These are phyloP conservation scores for Microtus oregoni DNA, from an alignment of 2,113 vertebrate species.

Conservation along the genomic window DNA sequence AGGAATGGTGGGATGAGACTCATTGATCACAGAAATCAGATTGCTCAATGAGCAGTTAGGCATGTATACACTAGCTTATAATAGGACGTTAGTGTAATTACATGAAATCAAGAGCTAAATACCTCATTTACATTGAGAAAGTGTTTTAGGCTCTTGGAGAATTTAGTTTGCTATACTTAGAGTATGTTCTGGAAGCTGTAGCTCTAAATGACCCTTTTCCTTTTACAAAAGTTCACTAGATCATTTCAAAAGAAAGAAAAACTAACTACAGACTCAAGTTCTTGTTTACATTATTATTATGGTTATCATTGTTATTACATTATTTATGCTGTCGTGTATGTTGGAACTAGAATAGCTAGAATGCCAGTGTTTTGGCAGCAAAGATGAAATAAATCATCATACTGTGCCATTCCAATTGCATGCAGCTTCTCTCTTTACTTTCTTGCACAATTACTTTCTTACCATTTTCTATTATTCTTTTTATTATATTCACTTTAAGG, in stretches of 20 bases:
- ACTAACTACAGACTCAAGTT: background rate
- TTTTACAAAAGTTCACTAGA: background rate
- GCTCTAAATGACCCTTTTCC: background rate
- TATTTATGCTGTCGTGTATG: constrained; percentile 40
- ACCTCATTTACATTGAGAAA: background rate
- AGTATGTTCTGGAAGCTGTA: background rate
- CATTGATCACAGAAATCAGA: background rate
- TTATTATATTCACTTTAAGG: constrained; percentile 35
- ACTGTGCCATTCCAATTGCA: background rate
- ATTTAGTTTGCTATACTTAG: background rate
- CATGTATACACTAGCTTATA: background rate
- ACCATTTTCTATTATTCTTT: constrained; percentile 50
- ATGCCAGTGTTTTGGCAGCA: background rate
- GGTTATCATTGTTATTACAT: background rate
- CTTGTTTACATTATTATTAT: background rate
- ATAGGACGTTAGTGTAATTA: background rate
- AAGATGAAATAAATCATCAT: constrained; percentile 16
- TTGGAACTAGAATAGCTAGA: background rate
- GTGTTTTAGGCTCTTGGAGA: background rate
- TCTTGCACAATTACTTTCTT: constrained; percentile 54
- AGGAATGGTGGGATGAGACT: background rate
- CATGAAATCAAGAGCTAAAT: background rate
- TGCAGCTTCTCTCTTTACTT: constrained; percentile 60
- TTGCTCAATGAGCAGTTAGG: background rate
- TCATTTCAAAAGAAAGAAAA: constrained; percentile 14